These are phyloP conservation scores for Eristalinus aeneus DNA, from an alignment of 2,888 invertebrate species.

Conservation along the genomic window DNA sequence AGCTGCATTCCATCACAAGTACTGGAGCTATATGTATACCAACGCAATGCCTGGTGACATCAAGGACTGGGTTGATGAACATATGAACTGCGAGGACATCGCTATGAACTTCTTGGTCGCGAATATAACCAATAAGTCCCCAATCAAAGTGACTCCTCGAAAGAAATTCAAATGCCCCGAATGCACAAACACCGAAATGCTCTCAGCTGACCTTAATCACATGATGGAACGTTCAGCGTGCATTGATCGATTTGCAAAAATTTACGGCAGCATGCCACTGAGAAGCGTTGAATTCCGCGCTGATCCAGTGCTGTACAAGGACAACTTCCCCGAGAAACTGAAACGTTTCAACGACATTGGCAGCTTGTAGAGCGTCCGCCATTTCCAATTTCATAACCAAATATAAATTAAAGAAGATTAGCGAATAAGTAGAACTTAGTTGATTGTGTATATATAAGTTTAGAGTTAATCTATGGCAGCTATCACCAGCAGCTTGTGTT, in stretches of 20 bases:
- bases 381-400: conserved; percentile 43
- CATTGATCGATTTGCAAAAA: conserved; percentile 88
- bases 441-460: neutral
- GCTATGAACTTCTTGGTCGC: conserved; percentile 99
- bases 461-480: neutral
- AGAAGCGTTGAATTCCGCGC: conserved; percentile 95
- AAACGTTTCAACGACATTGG: conserved; percentile 95
- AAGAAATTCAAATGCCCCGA: conserved; percentile 99
- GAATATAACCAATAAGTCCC: conserved; percentile 95
- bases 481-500: neutral
- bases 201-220: conserved; percentile 95
- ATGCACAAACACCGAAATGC: conserved; percentile 95
- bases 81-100: conserved; percentile 99
- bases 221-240: conserved; percentile 96
- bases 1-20: conserved; percentile 98
- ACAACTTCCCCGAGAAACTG: conserved; percentile 91
- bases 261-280: conserved; percentile 94
- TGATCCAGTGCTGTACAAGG: conserved; percentile 95
- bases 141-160: conserved; percentile 95
- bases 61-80: conserved; percentile 94
- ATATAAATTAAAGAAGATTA: conserved; percentile 47
- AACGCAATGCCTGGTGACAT: conserved; percentile 92
- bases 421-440: conserved; percentile 27
- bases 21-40: conserved; percentile 97
- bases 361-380: conserved; percentile 84